Percentiles rank a stretch among this genome's conserved stretches.
Evolutionary conservation across 2,888 invertebrate genomes (phyloP).

Genomic region (Osmoderma eremita): DNA sequence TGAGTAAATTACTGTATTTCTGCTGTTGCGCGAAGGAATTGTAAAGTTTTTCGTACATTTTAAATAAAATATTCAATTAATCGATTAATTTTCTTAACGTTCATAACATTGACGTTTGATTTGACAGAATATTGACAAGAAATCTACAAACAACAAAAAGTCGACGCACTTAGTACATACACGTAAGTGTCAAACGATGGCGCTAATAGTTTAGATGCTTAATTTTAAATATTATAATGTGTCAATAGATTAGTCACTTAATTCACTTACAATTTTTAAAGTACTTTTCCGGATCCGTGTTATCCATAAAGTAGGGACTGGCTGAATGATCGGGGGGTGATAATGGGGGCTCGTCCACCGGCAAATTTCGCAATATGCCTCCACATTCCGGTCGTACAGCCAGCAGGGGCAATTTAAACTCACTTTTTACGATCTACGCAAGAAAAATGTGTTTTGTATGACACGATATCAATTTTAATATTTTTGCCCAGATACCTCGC

Average conservation of each 20-base stretch:
- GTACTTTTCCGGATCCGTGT: slow-evolving; percentile 70
- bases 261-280: slow-evolving; percentile 70
- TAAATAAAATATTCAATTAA: slow-evolving; percentile 15
- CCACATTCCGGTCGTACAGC: slow-evolving; percentile 76
- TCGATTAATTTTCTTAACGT: not conserved
- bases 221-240: too few relatives aligned
- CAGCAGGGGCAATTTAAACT: slow-evolving; percentile 75
- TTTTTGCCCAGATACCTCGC: slow-evolving; percentile 70
- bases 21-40: slow-evolving; percentile 59
- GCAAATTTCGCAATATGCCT: slow-evolving; percentile 70
- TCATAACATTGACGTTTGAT: slow-evolving; percentile 25
- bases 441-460: slow-evolving; percentile 42
- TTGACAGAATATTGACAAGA: slow-evolving; percentile 9
- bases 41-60: slow-evolving; percentile 58
- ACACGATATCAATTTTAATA: slow-evolving; percentile 45
- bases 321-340: slow-evolving; percentile 69
- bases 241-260: not conserved
- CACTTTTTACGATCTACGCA: slow-evolving; percentile 71
- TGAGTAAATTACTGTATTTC: slow-evolving; percentile 52
- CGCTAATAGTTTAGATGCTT: too few relatives aligned
- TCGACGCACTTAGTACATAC: too few relatives aligned
- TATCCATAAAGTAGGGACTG: slow-evolving; percentile 76
- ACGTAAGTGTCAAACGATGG: too few relatives aligned
- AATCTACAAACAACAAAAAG: not conserved
- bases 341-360: slow-evolving; percentile 70